A percentile compares a stretch with the other conserved stretches of the same genome.
Conservation (phyloP, 2,797 vertebrate species). For the Harpagifer antarcticus region DNA sequence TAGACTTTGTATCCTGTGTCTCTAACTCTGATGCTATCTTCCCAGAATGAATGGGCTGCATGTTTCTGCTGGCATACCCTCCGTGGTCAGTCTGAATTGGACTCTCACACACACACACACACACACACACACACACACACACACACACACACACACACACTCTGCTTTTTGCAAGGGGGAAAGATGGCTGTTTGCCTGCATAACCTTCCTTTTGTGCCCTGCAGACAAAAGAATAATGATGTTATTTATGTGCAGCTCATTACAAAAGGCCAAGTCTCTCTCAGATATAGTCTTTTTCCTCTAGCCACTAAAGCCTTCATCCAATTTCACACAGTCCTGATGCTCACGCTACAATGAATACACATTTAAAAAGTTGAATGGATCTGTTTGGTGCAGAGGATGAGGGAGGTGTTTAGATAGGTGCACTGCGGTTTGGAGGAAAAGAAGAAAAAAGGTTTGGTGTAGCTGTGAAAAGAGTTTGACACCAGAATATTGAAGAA, state of each 20-base stretch:
- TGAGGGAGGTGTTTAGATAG: slow-evolving; percentile 6
- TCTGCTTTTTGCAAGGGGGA: slow-evolving; percentile 44
- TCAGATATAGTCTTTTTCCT: slow-evolving; percentile 30
- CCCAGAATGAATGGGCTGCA: slow-evolving; percentile 69
- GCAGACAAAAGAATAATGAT: slow-evolving; percentile 63
- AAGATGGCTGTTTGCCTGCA: slow-evolving; percentile 56
- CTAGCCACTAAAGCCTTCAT: slow-evolving; percentile 15
- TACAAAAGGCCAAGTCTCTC: slow-evolving; percentile 60
- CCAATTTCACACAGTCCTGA: slow-evolving; percentile 39
- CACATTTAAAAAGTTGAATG: slow-evolving; percentile 27
- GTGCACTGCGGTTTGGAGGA: slow-evolving; percentile 2
- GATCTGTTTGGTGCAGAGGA: neutral
- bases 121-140: too few relatives aligned
- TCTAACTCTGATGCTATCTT: slow-evolving; percentile 67
- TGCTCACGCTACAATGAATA: slow-evolving; percentile 30
- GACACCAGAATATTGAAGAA: slow-evolving; percentile 9
- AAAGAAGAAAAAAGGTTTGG: neutral
- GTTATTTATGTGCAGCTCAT: slow-evolving; percentile 67
- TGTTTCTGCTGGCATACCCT: slow-evolving; percentile 54
- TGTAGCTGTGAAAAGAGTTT: neutral
- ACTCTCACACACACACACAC: too few relatives aligned
- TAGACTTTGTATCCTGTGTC: slow-evolving; percentile 42
- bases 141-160: too few relatives aligned
- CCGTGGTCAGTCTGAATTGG: slow-evolving; percentile 59
- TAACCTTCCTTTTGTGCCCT: slow-evolving; percentile 37